phyloP scores from a whole-genome alignment of 1,140 invertebrate species.

The Asobara japonica region DNA sequence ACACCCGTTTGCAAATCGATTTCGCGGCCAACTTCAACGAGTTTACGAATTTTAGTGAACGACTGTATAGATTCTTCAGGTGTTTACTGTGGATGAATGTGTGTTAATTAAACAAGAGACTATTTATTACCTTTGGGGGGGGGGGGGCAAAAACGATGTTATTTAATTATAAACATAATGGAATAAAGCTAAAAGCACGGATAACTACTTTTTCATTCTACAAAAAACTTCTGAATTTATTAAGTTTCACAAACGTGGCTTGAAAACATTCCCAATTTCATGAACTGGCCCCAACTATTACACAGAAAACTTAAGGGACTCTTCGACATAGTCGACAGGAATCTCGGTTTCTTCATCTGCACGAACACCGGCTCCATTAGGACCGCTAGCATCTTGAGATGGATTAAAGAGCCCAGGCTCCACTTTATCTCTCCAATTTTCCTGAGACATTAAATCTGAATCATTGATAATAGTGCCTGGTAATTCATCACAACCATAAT shows the following conservation, averaged over 20 bases:
- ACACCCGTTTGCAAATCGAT: too few relatives aligned
- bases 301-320: neutral
- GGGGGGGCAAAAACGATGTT: too few relatives aligned
- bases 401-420: neutral
- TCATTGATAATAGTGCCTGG: neutral
- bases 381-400: neutral
- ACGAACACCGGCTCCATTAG: neutral
- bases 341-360: neutral
- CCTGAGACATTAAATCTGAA: neutral
- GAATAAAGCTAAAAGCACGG: too few relatives aligned
- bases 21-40: too few relatives aligned
- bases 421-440: slow-evolving; percentile 15
- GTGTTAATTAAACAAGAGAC: too few relatives aligned
- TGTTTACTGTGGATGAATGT: too few relatives aligned
- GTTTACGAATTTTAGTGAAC: too few relatives aligned
- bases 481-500: neutral
- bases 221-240: neutral
- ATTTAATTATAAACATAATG: too few relatives aligned
- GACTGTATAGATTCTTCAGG: too few relatives aligned
- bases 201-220: too few relatives aligned
- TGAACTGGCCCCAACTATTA: neutral
- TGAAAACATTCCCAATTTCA: neutral
- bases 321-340: neutral
- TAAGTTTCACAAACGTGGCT: neutral
- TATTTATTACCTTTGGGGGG: too few relatives aligned